Conservation (phyloP, 2,113 vertebrate species). For the Choloepus hoffmanni region DNA sequence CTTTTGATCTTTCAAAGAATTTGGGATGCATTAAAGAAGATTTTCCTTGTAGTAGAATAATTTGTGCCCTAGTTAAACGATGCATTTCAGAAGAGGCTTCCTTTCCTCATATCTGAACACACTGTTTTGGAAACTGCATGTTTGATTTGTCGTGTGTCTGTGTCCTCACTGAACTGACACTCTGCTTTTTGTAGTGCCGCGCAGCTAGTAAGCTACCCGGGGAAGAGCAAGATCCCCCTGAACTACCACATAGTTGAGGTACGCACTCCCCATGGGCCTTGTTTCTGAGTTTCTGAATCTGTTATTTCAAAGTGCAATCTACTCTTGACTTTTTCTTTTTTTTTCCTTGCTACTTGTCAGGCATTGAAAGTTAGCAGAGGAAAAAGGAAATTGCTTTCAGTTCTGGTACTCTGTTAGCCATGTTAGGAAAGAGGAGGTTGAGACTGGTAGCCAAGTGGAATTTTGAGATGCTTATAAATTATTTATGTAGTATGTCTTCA, state of each 20-base stretch:
- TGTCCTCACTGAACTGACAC: constrained; percentile 31
- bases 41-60: background rate
- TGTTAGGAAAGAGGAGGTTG: constrained; percentile 55
- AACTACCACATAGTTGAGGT: constrained; percentile 99
- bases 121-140: constrained; percentile 46
- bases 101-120: background rate
- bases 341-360: constrained; percentile 51
- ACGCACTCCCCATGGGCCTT: constrained; percentile 67
- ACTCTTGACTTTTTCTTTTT: background rate
- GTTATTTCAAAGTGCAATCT: background rate
- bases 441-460: constrained; percentile 29
- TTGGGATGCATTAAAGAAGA: background rate
- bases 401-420: constrained; percentile 54
- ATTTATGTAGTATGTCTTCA: constrained; percentile 48
- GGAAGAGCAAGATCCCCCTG: constrained; percentile 98
- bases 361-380: constrained; percentile 59
- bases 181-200: constrained; percentile 90
- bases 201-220: constrained; percentile 97
- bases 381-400: background rate
- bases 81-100: constrained; percentile 26
- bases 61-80: constrained; percentile 26
- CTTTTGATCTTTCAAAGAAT: constrained; percentile 33
- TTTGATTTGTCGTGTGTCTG: background rate
- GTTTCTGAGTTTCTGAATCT: constrained; percentile 24
- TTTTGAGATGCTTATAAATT: constrained; percentile 48